Evolutionary conservation across 2,888 invertebrate species (phyloP).

Genomic region (Tupiocoris notatus): DNA sequence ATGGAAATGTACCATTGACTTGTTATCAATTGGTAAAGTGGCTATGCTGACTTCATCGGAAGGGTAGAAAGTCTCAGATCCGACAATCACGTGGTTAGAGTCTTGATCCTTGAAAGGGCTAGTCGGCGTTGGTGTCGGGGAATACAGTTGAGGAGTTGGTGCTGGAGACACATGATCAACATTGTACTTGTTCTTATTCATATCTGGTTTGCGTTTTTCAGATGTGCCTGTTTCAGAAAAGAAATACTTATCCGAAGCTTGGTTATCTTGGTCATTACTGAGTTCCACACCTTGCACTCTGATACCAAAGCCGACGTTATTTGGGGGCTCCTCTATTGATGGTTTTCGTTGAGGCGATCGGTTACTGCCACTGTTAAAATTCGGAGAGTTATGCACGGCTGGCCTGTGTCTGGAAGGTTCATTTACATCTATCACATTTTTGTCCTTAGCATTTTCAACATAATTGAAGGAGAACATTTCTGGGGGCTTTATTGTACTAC

Average conservation of each 20-base stretch:
- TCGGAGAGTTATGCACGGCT: constrained; percentile 48
- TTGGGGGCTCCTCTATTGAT: constrained; percentile 45
- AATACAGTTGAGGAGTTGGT: constrained; percentile 22
- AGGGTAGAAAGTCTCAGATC: constrained; percentile 49
- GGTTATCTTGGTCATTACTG: not conserved
- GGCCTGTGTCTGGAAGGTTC: constrained; percentile 47
- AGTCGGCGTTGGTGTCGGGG: constrained; percentile 15
- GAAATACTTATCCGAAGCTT: not conserved
- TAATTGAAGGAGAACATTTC: not conserved
- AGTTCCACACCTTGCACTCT: not conserved
- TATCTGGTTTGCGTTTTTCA: not conserved
- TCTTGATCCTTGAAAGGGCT: constrained; percentile 25
- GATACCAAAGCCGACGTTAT: not conserved
- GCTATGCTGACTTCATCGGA: constrained; percentile 30
- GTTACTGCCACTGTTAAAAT: not conserved
- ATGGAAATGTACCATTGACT: not conserved
- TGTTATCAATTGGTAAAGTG: constrained; percentile 2
- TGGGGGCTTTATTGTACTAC: not conserved
- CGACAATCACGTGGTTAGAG: constrained; percentile 46
- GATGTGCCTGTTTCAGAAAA: not conserved
- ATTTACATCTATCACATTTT: not conserved
- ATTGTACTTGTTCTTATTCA: not conserved
- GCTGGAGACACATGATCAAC: constrained; percentile 11
- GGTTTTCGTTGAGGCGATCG: not conserved
- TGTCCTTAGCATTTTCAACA: not conserved